phyloP scores from a whole-genome alignment of 2,888 invertebrate species.

The Lacanobia wlatinum region DNA sequence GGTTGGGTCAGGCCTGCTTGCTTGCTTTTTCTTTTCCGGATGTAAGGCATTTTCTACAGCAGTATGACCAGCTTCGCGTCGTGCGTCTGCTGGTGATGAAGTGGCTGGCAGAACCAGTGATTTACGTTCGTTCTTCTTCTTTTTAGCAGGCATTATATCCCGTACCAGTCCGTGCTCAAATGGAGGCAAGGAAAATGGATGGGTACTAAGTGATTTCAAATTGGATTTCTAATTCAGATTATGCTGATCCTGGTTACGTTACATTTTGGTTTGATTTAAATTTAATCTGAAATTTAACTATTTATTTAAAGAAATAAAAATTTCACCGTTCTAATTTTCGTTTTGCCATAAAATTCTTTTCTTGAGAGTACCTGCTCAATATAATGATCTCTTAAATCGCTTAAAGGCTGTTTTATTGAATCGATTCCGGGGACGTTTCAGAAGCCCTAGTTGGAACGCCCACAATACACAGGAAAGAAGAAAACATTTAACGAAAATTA shows the following conservation, averaged over 20 bases:
- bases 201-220: neutral
- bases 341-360: slow-evolving; percentile 8
- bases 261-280: slow-evolving; percentile 23
- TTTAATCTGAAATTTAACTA: neutral
- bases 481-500: too few species aligned
- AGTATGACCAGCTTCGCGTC: slow-evolving; percentile 32
- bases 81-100: slow-evolving; percentile 46
- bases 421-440: too few species aligned
- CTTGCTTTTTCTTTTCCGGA: slow-evolving; percentile 41
- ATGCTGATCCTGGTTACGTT: neutral
- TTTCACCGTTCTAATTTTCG: slow-evolving; percentile 15
- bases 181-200: neutral
- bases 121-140: slow-evolving; percentile 51
- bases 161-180: neutral
- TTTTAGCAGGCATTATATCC: slow-evolving; percentile 45
- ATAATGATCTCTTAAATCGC: too few species aligned
- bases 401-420: too few species aligned
- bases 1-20: slow-evolving; percentile 7
- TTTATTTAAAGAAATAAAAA: neutral
- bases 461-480: too few species aligned
- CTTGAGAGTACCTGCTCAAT: too few species aligned
- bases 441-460: too few species aligned
- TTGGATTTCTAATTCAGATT: neutral
- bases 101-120: slow-evolving; percentile 25
- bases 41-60: slow-evolving; percentile 50